Evolutionary conservation across 1,140 invertebrate species (phyloP).

Genomic region (roundworm (Caenorhabditis elegans)): DNA sequence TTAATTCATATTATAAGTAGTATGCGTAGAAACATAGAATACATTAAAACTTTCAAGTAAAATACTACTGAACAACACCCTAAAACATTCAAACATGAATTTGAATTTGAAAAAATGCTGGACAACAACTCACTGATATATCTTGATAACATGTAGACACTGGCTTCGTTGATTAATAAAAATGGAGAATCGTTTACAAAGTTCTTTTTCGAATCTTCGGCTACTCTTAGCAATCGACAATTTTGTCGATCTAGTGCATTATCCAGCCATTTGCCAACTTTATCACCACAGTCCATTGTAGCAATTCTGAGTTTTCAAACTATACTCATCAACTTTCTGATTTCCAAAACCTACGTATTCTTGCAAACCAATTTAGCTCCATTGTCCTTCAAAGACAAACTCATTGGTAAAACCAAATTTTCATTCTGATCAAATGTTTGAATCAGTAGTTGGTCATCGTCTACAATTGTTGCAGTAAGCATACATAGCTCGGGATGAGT

Average conservation of each 20-base stretch:
- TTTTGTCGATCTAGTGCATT: conserved; percentile 73
- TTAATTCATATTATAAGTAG: no score
- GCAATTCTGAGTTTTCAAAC: conserved; percentile 70
- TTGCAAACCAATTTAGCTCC: conserved; percentile 25
- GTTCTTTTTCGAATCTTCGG: conserved; percentile 69
- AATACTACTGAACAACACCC: no score
- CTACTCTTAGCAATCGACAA: conserved; percentile 22
- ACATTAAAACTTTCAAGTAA: no score
- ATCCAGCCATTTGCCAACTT: conserved; percentile 78
- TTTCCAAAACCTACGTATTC: not conserved
- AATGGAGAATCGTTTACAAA: conserved; percentile 85
- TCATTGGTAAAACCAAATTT: not conserved
- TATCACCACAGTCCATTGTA: conserved; percentile 80
- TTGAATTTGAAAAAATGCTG: no score
- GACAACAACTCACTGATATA: conserved; percentile 68
- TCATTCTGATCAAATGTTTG: conserved; percentile 8
- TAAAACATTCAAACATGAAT: no score
- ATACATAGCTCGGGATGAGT: conserved; percentile 72
- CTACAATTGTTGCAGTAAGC: conserved; percentile 66
- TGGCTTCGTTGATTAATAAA: conserved; percentile 78
- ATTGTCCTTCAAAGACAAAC: not conserved
- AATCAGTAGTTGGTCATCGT: not conserved
- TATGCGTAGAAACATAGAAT: no score
- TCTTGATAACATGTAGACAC: conserved; percentile 74
- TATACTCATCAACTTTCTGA: no score